Evolutionary conservation across 2,113 vertebrate species (phyloP), one percentile per base, ranked within the genome.

Genomic region (Cairina moschata): DNA sequence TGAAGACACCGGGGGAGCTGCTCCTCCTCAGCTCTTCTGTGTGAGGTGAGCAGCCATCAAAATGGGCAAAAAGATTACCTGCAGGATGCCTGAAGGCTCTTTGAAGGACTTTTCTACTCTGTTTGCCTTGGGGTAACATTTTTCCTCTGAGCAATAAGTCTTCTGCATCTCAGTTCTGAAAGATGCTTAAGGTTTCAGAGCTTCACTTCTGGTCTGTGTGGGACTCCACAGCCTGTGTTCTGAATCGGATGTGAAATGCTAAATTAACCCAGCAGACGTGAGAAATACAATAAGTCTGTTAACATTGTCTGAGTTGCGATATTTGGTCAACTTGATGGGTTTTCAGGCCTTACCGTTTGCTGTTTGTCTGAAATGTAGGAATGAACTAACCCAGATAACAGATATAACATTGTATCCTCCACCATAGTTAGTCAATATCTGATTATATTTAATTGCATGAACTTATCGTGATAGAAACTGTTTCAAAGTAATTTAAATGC

Each of bases 401-500:
- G 79, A 90, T 91, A 79, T 3, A 75, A 46, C 56, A 59, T 72
- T 92, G 76, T 87, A 13, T 77, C 58, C 83, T 68, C 80, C 26
- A 44, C 67, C 13, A 9, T 65, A 83, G 77, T 76, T 77, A 86
- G 80, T 86, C 89, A 87, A 48, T 94, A 97, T 95, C 93, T 97
- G 96, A 95, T 96, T 91, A 94, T 96, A 85, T 79, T 71, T 92
- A 97, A 96, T 95, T 97, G 80, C 94, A 91, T 91, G 68, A 69
- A 91, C 96, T 95, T 96, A 94, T 97, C 94, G 55, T 94, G 92
- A 93, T 94, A 85, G 88, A 95, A 92, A 76, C 60, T 83, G 68
- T 90, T 95, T 95, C 75, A 83, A 90, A 92, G 69, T 93, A 58
- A 96, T 95, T 96, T 87, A 91, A 96, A 96, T 96, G 66, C 86